Evolutionary conservation across 2,888 invertebrate genomes (phyloP), one percentile per base, ranked within the genome.

Genomic region (Meteorus colon): DNA sequence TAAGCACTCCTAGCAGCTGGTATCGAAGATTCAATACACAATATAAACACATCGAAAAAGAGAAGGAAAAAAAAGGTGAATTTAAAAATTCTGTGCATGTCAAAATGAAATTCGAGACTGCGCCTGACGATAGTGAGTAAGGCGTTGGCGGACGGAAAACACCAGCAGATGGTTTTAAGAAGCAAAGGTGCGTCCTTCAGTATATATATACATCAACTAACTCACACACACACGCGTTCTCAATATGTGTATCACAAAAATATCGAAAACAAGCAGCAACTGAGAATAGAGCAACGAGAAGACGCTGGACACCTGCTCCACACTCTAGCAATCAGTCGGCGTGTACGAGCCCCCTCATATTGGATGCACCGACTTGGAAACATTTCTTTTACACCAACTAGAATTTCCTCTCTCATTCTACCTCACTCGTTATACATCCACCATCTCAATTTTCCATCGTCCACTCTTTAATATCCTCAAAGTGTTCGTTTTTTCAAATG

Each of bases 291-390:
- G 78, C 51, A 48, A n/a, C 34, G 48, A 65, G 66, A 76, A 63
- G 66, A 59, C 63, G 76, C 78, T 80, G 82, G 82, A 85, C 86
- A 86, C 86, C 86, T 86, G 86, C 86, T 85, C 55, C 19, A 19
- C 55, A n/a, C 48, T 55, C 78, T 51, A 48, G 31, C 48, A 37
- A 29, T 63, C 60, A 24, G 59, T 73, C 73, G 66, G 65, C 51
- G 75, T 45, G 48, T 66, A 72, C 73, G 77, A 80, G 77, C 63
- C 63, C 63, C 63, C 63, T 67, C 66, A 48, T 74, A 74, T 77
- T 73, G 16, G 16, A 63, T 63, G 76, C 78, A 73, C 66, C 77
- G 75, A 74, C 72, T 77, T 81, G 78, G 78, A 82, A 83, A 82
- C 77, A 76, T 79, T 79, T 76, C 82, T 82, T 81, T 55, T 55